Percentiles rank a stretch among this genome's conserved stretches.
Evolutionary conservation across 2,797 vertebrate species (phyloP).

Genomic region (Fundulus diaphanus): DNA sequence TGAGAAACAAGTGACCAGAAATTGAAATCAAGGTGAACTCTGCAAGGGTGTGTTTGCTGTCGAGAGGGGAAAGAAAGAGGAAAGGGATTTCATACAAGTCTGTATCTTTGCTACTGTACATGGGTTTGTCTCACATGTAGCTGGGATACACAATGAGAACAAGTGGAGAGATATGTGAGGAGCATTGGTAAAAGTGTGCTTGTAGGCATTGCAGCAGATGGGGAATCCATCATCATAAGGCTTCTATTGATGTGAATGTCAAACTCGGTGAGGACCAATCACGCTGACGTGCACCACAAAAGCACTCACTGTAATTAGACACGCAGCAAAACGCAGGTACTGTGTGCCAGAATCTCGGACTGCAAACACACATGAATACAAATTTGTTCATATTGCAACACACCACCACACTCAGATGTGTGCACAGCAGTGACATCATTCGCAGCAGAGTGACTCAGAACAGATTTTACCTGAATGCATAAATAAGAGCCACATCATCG

Average conservation of each 20-base stretch:
- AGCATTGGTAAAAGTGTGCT: constrained; percentile 29
- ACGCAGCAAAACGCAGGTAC: constrained; percentile 41
- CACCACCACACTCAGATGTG: constrained; percentile 10
- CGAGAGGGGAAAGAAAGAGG: neutral
- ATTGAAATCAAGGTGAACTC: constrained; percentile 62
- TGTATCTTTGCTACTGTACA: constrained; percentile 1
- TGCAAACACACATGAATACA: constrained; percentile 13
- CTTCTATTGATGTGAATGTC: constrained; percentile 82
- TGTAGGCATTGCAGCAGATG: constrained; percentile 44
- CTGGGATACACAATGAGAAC: constrained; percentile 5
- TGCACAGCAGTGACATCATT: constrained; percentile 42
- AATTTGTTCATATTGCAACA: neutral
- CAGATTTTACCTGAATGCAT: constrained; percentile 35
- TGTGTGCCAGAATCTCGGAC: constrained; percentile 7
- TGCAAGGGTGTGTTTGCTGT: constrained; percentile 4
- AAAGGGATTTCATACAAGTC: neutral
- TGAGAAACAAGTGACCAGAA: constrained; percentile 28
- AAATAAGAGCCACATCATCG: too few relatives aligned
- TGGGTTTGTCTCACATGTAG: neutral
- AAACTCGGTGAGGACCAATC: constrained; percentile 72
- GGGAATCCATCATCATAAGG: constrained; percentile 81
- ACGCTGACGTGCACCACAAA: constrained; percentile 67
- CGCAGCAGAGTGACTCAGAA: constrained; percentile 37
- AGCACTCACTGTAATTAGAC: constrained; percentile 83
- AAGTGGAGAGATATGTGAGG: constrained; percentile 21